A percentile compares a stretch with the other conserved stretches of the same genome.
phyloP scores from a whole-genome alignment of 2,888 invertebrate genomes.

The Coecobrya sp. region DNA sequence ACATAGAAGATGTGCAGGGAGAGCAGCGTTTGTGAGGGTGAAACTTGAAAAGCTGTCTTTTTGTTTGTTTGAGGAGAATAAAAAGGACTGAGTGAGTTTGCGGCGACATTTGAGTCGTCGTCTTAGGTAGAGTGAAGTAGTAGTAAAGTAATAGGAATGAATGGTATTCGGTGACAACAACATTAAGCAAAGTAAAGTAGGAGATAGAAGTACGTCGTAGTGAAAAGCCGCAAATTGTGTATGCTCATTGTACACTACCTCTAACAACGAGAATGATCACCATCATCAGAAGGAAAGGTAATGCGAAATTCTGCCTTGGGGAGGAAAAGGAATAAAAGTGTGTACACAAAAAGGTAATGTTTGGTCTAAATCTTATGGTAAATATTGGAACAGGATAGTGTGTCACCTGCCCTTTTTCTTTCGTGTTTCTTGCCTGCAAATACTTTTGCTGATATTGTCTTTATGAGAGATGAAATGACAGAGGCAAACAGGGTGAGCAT shows the following conservation, averaged over 20 bases:
- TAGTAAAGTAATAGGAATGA: conserved; percentile 1
- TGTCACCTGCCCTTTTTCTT: conserved; percentile 83
- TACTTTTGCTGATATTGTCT: neutral
- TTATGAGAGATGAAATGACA: conserved; percentile 16
- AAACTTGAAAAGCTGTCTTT: conserved; percentile 46
- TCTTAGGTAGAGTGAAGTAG: conserved; percentile 22
- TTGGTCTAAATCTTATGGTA: conserved; percentile 84
- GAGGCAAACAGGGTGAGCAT: conserved; percentile 12
- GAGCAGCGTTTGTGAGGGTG: neutral
- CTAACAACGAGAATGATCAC: neutral
- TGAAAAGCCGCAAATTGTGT: neutral
- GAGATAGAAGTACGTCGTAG: neutral
- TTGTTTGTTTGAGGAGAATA: conserved; percentile 64
- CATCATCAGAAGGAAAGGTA: conserved; percentile 9
- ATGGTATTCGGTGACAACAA: conserved; percentile 27
- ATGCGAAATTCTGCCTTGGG: conserved; percentile 51
- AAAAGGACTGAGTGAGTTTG: conserved; percentile 15
- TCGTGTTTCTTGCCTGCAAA: neutral
- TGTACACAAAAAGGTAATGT: conserved; percentile 73
- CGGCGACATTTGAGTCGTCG: conserved; percentile 33
- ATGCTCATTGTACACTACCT: neutral
- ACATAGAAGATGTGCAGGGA: neutral
- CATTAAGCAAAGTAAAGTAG: conserved; percentile 35
- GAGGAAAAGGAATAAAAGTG: conserved; percentile 31
- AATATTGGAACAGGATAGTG: conserved; percentile 86